Conservation (phyloP, 1,140 invertebrate genomes). For the Anthonomus grandis region DNA sequence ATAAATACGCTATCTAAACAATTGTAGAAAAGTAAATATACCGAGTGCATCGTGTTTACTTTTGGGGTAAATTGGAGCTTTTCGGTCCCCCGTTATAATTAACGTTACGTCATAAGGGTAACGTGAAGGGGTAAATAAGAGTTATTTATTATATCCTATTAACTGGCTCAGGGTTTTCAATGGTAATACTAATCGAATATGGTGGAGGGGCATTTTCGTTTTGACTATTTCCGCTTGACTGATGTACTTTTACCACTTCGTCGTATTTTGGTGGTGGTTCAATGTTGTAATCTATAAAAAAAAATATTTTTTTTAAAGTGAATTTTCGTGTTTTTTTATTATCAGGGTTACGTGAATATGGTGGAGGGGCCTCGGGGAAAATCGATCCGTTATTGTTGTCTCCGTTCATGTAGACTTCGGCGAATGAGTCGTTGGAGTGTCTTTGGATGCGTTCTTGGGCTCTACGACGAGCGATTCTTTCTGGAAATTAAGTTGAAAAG, state of each 20-base stretch:
- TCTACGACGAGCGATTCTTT: constrained; percentile 12
- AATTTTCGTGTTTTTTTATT: neutral
- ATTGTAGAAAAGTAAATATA: no score
- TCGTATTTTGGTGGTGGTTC: constrained; percentile 21
- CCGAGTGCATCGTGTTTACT: no score
- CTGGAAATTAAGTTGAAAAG: no score
- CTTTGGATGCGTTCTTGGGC: neutral
- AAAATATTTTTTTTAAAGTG: neutral
- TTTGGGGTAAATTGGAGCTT: no score
- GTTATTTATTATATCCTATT: no score
- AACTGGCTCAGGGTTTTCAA: no score
- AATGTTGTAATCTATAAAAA: constrained; percentile 2
- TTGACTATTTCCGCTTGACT: neutral
- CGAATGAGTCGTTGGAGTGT: neutral
- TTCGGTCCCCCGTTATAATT: no score
- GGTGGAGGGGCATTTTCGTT: neutral
- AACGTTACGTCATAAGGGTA: no score
- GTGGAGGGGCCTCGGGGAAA: constrained; percentile 16
- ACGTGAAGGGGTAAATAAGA: no score
- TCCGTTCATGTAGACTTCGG: constrained; percentile 10
- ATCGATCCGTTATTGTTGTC: constrained; percentile 5
- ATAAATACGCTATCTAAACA: no score
- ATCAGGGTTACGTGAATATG: constrained; percentile 12
- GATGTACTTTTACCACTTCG: constrained; percentile 13
- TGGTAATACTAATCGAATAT: constrained; percentile 2